Conservation (phyloP, 2,888 invertebrate species). For the Callyntrura guangdongensis region DNA sequence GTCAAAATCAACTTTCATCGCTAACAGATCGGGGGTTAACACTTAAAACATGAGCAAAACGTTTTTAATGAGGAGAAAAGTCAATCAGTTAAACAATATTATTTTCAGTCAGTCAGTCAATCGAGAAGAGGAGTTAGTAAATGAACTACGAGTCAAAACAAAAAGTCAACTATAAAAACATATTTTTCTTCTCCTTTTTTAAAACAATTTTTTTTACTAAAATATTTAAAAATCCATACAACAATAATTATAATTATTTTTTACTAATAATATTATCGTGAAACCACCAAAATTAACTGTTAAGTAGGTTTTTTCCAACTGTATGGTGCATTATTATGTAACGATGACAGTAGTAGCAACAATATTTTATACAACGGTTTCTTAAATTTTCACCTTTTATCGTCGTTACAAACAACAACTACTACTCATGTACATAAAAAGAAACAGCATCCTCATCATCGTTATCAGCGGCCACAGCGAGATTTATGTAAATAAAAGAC, state of each 20-base stretch:
- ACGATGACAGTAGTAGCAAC: constrained; percentile 19
- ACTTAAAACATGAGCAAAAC: no score
- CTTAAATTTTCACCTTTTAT: not conserved
- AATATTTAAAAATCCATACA: constrained; percentile 35
- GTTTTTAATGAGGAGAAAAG: not conserved
- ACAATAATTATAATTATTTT: not conserved
- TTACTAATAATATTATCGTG: not conserved
- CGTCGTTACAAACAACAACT: not conserved
- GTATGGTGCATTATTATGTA: constrained; percentile 26
- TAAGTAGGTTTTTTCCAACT: constrained; percentile 9
- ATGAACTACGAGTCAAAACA: constrained; percentile 45
- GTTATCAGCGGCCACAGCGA: not conserved
- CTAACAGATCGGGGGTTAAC: no score
- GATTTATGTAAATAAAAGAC: constrained; percentile 19
- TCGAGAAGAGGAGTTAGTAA: constrained; percentile 1
- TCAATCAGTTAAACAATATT: constrained; percentile 59
- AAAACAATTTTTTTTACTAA: constrained; percentile 36
- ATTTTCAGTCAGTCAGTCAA: constrained; percentile 64
- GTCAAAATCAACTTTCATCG: no score
- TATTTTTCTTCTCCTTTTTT: constrained; percentile 29
- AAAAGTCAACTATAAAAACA: constrained; percentile 53
- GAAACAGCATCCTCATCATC: no score
- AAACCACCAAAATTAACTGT: constrained; percentile 24
- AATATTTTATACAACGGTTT: constrained; percentile 24
- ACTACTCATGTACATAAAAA: not conserved